Percentiles rank a stretch among this genome's conserved stretches.
Conservation (phyloP, 2,113 vertebrate species). For the Ivindomyrus marchei region DNA sequence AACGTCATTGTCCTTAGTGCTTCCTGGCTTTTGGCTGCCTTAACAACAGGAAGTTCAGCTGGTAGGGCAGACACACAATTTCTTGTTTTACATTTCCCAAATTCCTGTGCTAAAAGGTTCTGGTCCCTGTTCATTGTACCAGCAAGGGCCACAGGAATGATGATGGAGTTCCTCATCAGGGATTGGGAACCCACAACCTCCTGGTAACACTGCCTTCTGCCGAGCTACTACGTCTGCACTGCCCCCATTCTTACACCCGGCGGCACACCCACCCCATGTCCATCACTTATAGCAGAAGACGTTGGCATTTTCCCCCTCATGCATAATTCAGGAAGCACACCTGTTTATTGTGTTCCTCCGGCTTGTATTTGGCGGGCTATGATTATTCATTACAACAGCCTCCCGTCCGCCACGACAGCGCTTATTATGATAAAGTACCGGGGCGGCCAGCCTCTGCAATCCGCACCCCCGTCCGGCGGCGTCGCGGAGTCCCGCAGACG, state of each 20-base stretch:
- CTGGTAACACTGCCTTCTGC: neutral
- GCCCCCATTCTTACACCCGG: neutral
- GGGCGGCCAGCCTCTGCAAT: neutral
- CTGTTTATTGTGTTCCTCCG: slow-evolving; percentile 24
- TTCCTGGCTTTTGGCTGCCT: neutral
- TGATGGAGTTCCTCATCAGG: neutral
- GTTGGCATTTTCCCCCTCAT: slow-evolving; percentile 8
- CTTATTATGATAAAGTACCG: slow-evolving; percentile 23
- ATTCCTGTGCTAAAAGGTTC: neutral
- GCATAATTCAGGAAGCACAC: slow-evolving; percentile 25
- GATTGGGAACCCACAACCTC: neutral
- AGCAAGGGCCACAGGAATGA: neutral
- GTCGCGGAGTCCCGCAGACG: slow-evolving; percentile 8
- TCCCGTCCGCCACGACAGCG: slow-evolving; percentile 21
- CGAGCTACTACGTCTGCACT: neutral
- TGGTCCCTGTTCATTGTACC: neutral
- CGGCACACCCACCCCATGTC: neutral
- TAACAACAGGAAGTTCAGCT: neutral
- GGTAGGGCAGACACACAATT: neutral
- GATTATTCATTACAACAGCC: slow-evolving; percentile 28
- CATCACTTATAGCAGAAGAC: neutral
- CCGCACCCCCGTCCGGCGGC: neutral
- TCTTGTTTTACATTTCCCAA: neutral
- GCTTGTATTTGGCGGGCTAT: slow-evolving; percentile 26
- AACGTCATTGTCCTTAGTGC: neutral